Evolutionary conservation across 1,140 invertebrate genomes (phyloP), one percentile per base, ranked within the genome.

Genomic region (Plodia interpunctella): DNA sequence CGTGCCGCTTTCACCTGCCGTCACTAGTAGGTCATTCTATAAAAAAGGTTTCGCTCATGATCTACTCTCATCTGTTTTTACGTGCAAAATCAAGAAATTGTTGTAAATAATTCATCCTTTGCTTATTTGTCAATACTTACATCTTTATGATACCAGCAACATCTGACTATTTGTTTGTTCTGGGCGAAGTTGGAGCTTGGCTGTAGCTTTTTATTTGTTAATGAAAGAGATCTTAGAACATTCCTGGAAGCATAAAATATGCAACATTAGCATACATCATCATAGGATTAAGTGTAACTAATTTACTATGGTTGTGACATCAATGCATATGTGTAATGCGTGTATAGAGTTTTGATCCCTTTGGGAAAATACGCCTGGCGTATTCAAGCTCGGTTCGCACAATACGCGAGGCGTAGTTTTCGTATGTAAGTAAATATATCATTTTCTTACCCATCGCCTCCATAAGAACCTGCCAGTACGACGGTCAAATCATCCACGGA

Each of bases 161-260:
- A 91, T 10, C 94, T 89, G 4, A 95, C 91, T 30, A 93, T 87
- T 82, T 95, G 94, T 59, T 92, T 92, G 77, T 95, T 95, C 13
- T 83, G 88, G 6, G 68, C 57, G 63, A 94, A 92, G 70, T 91
- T 90, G 4, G 92, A 90, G 56, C 75, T 68, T 0, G 92, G 91
- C 64, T 90, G 67, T 10, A 94, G 74, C 52, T 90, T 80, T 51
- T 92, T 90, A 11, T 88, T 83, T 1, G 73, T 63, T 0, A 93
- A 63, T 35, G 74, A 77, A 10, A 95, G 80, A n/a, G 92, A 92
- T 61, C 94, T 87, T 32, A 94, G 76, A 52, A 90, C 87, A 54
- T 91, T 83, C 3, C 92, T 93, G 62, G 25, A 83, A 78, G 53
- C 49, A 66, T 6, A 57, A 35, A 58, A 35, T n/a, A 50, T 15